These are phyloP conservation scores for Melinopterus prodromus DNA, from an alignment of 2,888 invertebrate genomes.

Conservation along the genomic window DNA sequence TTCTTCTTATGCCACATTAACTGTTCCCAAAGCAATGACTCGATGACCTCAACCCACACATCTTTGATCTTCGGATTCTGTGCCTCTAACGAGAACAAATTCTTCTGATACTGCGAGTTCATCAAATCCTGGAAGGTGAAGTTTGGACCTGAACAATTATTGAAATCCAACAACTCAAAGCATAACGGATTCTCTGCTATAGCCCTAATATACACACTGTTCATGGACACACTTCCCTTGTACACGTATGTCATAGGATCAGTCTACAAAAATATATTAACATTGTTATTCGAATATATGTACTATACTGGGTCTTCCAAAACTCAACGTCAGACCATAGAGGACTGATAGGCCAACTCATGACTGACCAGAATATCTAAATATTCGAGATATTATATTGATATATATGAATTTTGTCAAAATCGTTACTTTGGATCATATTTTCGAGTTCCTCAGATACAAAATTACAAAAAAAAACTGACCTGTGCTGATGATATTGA, in stretches of 20 bases:
- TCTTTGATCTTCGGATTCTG: conserved; percentile 50
- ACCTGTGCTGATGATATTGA: too few species aligned
- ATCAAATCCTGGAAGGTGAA: not conserved
- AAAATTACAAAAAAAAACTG: too few species aligned
- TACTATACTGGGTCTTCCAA: not conserved
- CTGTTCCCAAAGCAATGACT: conserved; percentile 54
- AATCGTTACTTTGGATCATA: too few species aligned
- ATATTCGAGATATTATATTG: too few species aligned
- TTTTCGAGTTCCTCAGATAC: too few species aligned
- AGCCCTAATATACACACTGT: conserved; percentile 51
- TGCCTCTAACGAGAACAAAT: conserved; percentile 46
- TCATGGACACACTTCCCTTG: conserved; percentile 50
- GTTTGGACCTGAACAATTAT: not conserved
- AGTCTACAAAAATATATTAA: conserved; percentile 41
- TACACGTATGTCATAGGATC: conserved; percentile 50
- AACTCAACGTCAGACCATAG: too few species aligned
- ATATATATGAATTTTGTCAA: too few species aligned
- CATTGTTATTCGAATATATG: not conserved
- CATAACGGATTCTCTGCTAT: conserved; percentile 47
- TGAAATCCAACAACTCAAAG: conserved; percentile 31
- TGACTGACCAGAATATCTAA: too few species aligned
- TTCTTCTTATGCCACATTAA: conserved; percentile 36
- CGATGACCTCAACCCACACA: conserved; percentile 52
- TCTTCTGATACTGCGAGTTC: conserved; percentile 21
- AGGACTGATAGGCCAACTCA: too few species aligned